A percentile compares a stretch with the other conserved stretches of the same genome.
These are phyloP conservation scores for Xenopus laevis DNA, from an alignment of 2,113 vertebrate genomes.

Conservation along the genomic window DNA sequence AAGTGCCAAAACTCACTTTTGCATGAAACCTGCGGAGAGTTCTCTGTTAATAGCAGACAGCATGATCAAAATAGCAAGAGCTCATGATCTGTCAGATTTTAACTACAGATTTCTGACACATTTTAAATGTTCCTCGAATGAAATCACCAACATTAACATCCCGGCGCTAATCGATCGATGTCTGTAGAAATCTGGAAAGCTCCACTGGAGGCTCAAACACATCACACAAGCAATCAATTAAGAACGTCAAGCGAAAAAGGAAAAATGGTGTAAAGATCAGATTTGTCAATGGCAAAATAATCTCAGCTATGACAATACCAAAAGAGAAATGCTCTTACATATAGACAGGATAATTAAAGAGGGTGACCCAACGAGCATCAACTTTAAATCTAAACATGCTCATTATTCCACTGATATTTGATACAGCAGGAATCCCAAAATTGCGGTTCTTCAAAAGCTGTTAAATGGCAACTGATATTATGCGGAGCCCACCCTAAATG, in stretches of 20 bases:
- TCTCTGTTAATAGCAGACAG: constrained; percentile 49
- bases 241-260: constrained; percentile 50
- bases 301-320: constrained; percentile 53
- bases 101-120: constrained; percentile 57
- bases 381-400: neutral
- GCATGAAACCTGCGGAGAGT: constrained; percentile 27
- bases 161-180: constrained; percentile 57
- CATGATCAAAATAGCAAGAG: constrained; percentile 50
- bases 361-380: neutral
- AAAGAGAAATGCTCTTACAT: neutral
- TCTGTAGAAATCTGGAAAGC: constrained; percentile 60
- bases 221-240: constrained; percentile 62
- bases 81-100: constrained; percentile 55
- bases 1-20: constrained; percentile 30
- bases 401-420: too few species aligned
- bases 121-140: constrained; percentile 59
- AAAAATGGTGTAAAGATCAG: constrained; percentile 60
- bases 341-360: neutral
- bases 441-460: too few species aligned
- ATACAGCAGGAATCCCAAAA: too few species aligned
- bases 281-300: constrained; percentile 64
- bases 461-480: too few species aligned
- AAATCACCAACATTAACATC: constrained; percentile 62
- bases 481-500: too few species aligned
- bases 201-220: constrained; percentile 54